These are phyloP conservation scores for Seladonia tumulorum DNA, from an alignment of 2,888 invertebrate species.

Conservation along the genomic window DNA sequence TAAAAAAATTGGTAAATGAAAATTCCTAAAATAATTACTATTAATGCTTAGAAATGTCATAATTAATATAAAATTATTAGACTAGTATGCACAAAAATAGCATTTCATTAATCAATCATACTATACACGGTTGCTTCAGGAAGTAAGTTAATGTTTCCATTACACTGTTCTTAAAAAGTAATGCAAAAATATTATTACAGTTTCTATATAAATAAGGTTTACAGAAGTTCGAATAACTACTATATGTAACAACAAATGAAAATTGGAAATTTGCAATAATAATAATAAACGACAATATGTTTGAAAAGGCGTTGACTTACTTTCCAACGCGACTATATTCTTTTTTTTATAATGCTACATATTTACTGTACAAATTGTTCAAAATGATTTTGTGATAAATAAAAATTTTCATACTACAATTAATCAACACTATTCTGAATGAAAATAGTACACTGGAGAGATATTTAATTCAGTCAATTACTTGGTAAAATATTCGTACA, in stretches of 20 bases:
- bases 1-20: constrained; percentile 6
- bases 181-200: background rate
- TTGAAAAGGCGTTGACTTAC: constrained; percentile 9
- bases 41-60: background rate
- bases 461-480: constrained; percentile 19
- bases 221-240: background rate
- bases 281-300: background rate
- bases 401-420: constrained; percentile 15
- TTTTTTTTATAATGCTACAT: background rate
- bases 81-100: background rate
- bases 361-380: constrained; percentile 16
- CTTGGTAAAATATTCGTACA: constrained; percentile 3
- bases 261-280: background rate
- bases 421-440: constrained; percentile 2
- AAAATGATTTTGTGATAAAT: constrained; percentile 19
- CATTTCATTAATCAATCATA: constrained; percentile 14
- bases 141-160: constrained; percentile 6
- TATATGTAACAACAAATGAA: background rate
- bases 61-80: constrained; percentile 3
- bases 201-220: background rate
- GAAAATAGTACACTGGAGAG: constrained; percentile 14
- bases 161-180: background rate
- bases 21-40: background rate
- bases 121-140: background rate
- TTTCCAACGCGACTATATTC: constrained; percentile 7